Conservation (phyloP, 2,113 vertebrate species). For the Erpornis zantholeuca region DNA sequence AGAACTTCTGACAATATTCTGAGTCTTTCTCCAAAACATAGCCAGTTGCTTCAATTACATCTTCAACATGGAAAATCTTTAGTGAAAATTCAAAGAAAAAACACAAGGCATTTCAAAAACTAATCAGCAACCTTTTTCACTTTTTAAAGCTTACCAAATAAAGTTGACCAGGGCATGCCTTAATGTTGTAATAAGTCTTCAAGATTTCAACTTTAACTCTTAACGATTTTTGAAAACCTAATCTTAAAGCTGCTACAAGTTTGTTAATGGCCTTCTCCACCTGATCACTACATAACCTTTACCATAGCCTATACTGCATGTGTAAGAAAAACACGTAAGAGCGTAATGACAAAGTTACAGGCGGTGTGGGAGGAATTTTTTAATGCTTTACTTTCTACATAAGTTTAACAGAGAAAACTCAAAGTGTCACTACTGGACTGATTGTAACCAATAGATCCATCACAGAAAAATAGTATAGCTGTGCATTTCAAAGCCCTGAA, state of each 20-base stretch:
- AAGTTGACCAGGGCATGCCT: neutral
- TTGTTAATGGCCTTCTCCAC: neutral
- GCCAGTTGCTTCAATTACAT: conserved; percentile 92
- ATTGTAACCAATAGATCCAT: neutral
- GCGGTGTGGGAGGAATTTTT: accelerated
- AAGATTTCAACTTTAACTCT: neutral
- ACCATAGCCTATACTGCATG: accelerated
- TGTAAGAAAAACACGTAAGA: accelerated
- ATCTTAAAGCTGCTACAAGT: neutral
- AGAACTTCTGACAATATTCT: conserved; percentile 90
- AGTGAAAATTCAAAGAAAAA: neutral
- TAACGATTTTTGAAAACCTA: neutral
- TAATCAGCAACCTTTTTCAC: neutral
- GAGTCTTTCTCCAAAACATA: conserved; percentile 94
- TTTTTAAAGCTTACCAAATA: neutral
- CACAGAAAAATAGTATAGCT: neutral
- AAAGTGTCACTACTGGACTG: neutral
- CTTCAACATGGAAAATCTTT: conserved; percentile 93
- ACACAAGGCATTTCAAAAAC: neutral
- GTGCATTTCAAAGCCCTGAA: neutral
- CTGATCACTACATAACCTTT: neutral
- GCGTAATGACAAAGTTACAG: neutral
- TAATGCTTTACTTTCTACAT: neutral
- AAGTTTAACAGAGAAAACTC: neutral
- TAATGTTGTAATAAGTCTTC: neutral